A percentile compares a stretch with the other conserved stretches of the same genome.
Conservation (phyloP, 2,888 invertebrate genomes). For the Augochlorella aurata region DNA sequence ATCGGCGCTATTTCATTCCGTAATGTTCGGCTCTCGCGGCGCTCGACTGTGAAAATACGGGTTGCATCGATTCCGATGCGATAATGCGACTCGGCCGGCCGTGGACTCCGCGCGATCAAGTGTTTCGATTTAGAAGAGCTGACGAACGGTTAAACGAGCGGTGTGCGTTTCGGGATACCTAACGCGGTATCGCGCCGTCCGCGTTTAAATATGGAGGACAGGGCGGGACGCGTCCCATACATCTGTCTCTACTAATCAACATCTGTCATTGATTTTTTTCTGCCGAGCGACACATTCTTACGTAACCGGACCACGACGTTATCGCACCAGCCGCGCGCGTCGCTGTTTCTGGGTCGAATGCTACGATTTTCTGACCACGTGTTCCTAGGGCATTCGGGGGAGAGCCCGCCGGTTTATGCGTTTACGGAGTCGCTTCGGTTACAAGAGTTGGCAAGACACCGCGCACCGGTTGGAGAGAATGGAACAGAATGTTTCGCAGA, state of each 20-base stretch:
- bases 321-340: background rate
- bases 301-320: background rate
- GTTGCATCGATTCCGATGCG: background rate
- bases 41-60: background rate
- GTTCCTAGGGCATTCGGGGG: background rate
- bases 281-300: background rate
- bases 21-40: background rate
- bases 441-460: no score
- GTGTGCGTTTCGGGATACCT: background rate
- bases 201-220: background rate
- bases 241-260: background rate
- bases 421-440: no score
- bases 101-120: background rate
- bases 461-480: no score
- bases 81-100: background rate
- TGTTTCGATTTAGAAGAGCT: slow-evolving; percentile 12
- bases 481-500: no score
- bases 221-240: background rate
- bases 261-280: slow-evolving; percentile 5
- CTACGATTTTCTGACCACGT: background rate
- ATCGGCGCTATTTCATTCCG: slow-evolving; percentile 2
- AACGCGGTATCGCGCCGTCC: background rate
- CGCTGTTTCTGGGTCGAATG: background rate
- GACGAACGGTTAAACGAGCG: slow-evolving; percentile 1
- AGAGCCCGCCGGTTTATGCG: no score